Evolutionary conservation across 2,797 vertebrate species (phyloP).

Genomic region (Darevskia nairensis): DNA sequence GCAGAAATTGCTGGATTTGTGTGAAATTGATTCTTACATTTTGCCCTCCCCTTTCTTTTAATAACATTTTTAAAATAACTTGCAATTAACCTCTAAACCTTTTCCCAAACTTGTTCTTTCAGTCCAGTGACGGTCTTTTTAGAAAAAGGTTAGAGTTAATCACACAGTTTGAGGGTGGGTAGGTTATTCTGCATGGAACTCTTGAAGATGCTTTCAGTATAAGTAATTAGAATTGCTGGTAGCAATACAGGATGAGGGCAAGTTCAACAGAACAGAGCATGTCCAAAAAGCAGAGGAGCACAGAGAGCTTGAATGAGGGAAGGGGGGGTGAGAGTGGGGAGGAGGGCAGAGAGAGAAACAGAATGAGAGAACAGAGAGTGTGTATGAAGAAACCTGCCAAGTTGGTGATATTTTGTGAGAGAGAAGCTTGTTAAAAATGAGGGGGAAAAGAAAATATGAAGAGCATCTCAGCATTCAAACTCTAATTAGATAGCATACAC

Average conservation of each 20-base stretch:
- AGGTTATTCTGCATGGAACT: conserved; percentile 7
- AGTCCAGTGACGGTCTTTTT: background rate
- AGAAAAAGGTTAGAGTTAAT: conserved; percentile 51
- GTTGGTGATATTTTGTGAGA: conserved; percentile 18
- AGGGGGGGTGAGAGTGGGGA: background rate
- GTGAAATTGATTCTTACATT: conserved; percentile 16
- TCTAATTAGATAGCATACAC: background rate
- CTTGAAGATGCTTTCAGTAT: conserved; percentile 23
- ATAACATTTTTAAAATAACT: conserved; percentile 54
- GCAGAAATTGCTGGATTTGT: conserved; percentile 41
- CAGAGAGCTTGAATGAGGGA: background rate
- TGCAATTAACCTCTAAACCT: conserved; percentile 62
- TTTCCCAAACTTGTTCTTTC: conserved; percentile 24
- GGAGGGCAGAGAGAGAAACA: too few species aligned
- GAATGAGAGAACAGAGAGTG: too few species aligned
- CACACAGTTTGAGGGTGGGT: background rate
- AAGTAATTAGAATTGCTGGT: conserved; percentile 51
- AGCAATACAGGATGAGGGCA: conserved; percentile 12
- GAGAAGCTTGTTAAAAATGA: background rate
- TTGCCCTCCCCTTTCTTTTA: conserved; percentile 33
- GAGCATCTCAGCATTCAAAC: background rate
- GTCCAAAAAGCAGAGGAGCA: background rate
- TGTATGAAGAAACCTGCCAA: background rate
- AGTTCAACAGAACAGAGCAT: background rate
- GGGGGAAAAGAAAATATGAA: background rate